Evolutionary conservation across 2,113 vertebrate species (phyloP).

Genomic region (Egretta garzetta): DNA sequence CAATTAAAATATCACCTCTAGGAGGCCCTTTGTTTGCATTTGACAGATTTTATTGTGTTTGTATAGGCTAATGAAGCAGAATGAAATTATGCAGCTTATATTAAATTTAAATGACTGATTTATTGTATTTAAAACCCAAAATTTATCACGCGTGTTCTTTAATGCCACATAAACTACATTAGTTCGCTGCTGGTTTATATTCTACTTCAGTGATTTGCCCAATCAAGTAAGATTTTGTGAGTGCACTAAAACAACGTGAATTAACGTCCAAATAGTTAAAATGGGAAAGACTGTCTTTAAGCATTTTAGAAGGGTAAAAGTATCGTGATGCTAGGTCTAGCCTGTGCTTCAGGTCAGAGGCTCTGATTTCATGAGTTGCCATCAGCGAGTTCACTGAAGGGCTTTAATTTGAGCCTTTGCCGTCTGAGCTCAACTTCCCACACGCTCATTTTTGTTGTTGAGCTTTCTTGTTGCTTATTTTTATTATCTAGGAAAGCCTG

Average conservation of each 20-base stretch:
- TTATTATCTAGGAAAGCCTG: background rate
- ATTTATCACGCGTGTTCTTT: conserved; percentile 47
- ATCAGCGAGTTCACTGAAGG: background rate
- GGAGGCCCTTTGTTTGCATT: conserved; percentile 62
- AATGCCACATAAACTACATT: conserved; percentile 55
- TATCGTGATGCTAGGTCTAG: background rate
- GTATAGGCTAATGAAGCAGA: conserved; percentile 71
- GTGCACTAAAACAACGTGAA: background rate
- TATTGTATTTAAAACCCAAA: conserved; percentile 61
- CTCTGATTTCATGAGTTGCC: background rate
- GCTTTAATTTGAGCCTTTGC: background rate
- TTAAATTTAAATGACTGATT: conserved; percentile 71
- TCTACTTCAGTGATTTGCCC: conserved; percentile 30
- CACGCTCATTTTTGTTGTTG: background rate
- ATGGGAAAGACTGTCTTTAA: background rate
- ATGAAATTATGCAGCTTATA: conserved; percentile 67
- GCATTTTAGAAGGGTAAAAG: background rate
- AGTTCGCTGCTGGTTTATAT: conserved; percentile 53
- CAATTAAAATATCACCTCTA: conserved; percentile 75
- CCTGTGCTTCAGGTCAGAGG: background rate
- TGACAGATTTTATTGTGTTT: conserved; percentile 74
- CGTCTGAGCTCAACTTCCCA: background rate
- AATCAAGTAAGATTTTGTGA: conserved; percentile 16
- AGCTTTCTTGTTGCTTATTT: background rate
- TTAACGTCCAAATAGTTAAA: conserved; percentile 27